Evolutionary conservation across 1,140 invertebrate species (phyloP).

Genomic region (Drosophila grimshawi): DNA sequence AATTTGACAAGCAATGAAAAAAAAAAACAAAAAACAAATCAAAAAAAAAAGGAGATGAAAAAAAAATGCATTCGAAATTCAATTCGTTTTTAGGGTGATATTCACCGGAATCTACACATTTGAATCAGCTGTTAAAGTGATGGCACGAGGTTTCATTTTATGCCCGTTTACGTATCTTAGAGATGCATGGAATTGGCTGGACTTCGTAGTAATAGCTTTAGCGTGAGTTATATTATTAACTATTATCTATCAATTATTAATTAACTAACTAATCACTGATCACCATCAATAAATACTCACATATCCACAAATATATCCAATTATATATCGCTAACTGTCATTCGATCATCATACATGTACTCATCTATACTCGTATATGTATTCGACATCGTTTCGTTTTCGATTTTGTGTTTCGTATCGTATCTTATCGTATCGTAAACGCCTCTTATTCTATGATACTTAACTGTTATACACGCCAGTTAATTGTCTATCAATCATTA

Average conservation of each 20-base stretch:
- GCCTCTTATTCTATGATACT: constrained; percentile 16
- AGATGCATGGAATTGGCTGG: constrained; percentile 99
- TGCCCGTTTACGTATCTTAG: constrained; percentile 99
- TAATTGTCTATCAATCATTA: constrained; percentile 12
- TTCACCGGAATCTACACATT: constrained; percentile 99
- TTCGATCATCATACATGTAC: not conserved
- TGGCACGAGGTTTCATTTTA: constrained; percentile 99
- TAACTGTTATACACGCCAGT: constrained; percentile 27
- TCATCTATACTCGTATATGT: constrained; percentile 3
- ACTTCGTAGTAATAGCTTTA: constrained; percentile 99
- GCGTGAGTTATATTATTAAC: constrained; percentile 93
- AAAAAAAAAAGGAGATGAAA: constrained; percentile 50
- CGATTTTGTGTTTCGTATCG: not conserved
- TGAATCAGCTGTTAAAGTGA: constrained; percentile 99
- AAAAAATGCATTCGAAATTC: constrained; percentile 83
- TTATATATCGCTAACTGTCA: not conserved
- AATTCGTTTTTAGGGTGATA: constrained; percentile 93
- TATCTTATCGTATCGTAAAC: constrained; percentile 29
- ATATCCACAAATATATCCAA: not conserved
- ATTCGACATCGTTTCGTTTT: constrained; percentile 8
- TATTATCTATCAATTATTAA: constrained; percentile 50
- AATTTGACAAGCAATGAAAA: constrained; percentile 21
- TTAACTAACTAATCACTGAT: constrained; percentile 20
- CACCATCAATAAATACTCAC: not conserved
- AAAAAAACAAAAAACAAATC: not conserved